Base-by-base conservation (phyloP, 2,797 vertebrate species). In the Alfaro cultratus region DNA sequence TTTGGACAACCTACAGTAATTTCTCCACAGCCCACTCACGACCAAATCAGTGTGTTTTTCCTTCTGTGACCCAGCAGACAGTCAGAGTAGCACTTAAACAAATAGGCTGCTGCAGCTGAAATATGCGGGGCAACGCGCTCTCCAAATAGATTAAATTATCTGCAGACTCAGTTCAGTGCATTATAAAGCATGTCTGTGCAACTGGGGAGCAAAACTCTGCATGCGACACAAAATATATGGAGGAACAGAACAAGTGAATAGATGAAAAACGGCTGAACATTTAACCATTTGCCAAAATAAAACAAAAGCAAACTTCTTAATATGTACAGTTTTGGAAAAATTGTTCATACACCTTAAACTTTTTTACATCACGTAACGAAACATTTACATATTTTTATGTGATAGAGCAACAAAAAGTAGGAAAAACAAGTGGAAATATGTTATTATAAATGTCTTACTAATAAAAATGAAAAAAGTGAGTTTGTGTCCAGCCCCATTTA, bases 91-190 rank as follows among this genome's bases (percentile, higher is more conserved):
- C 87, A 85, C 92, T 90, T 83, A 87, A 84, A 89, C 80, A 87
- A 88, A 87, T 84, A 78, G 46, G 81, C 80, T 68, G 68, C 85
- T 39, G 51, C 75, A 80, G 86, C 73, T 85, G 83, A 91, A 91
- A 91, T 90, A 90, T 89, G 86, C 86, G 89, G 82, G 84, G 86
- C 78, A 29, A 80, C 29, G 0, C 13, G 9, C 87, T 81, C 84
- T 84, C 15, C 3, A 76, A 89, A 89, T 77, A 90, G 91, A 95
- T 94, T 82, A 79, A 88, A 92, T 85, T 90, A 94, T 93, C 91
- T 74, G 70, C 77, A 18, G 86, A 86, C 86, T 77, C 75, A 53
- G 75, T 79, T 87, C 80, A 78, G 89, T 77, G 86, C 86, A 85
- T 91, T 89, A 91, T 83, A 79, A 75, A 81, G 57, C 57, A 64